Evolutionary conservation across 2,797 vertebrate species (phyloP), one percentile per base, ranked within the genome.

Genomic region (Lophius americanus): DNA sequence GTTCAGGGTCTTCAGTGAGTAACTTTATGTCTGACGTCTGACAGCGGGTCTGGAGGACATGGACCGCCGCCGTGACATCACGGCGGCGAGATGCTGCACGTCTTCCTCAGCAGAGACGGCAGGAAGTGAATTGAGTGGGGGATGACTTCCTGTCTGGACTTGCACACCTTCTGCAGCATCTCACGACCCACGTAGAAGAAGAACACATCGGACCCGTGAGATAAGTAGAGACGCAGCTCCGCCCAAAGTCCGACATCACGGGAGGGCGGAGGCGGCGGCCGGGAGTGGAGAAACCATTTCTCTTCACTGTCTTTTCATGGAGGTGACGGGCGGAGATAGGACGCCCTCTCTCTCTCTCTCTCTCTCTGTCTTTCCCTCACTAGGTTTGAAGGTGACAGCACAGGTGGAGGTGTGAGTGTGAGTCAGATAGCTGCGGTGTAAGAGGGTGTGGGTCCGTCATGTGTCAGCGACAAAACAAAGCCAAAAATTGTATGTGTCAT

Each of bases 131-230:
- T 42, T 8, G 1, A n/a, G 23, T 23, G 23, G 68, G 68, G 75
- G 41, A 44, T 6, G 14, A 38, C 11, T 39, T 73, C 76, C 57
- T 85, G 88, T 73, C 76, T 62, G 82, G 76, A 79, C 83, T 65
- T 51, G 83, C 39, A 46, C 44, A 69, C 56, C 47, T 68, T 41
- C 9, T 70, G 54, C 39, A 37, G 70, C 57, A 23, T 23, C 44
- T 68, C 46, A 43, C 1, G 33, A 69, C 55, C 70, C 7, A 3
- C 70, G 23, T 23, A 23, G 23, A 23, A 23, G 23, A 23, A 23
- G 23, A 23, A 78, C 64, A 75, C 71, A 78, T 79, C 75, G 81
- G 83, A 83, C 83, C 60, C n/a, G 35, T 9, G 11, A 68, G 81
- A 77, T 75, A 70, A 77, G 77, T 56, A 36, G 12, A 84, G 75